Percentiles rank a stretch among this genome's conserved stretches.
These are phyloP conservation scores for Drosophila ironensis DNA, from an alignment of 1,140 invertebrate species.

Conservation along the genomic window DNA sequence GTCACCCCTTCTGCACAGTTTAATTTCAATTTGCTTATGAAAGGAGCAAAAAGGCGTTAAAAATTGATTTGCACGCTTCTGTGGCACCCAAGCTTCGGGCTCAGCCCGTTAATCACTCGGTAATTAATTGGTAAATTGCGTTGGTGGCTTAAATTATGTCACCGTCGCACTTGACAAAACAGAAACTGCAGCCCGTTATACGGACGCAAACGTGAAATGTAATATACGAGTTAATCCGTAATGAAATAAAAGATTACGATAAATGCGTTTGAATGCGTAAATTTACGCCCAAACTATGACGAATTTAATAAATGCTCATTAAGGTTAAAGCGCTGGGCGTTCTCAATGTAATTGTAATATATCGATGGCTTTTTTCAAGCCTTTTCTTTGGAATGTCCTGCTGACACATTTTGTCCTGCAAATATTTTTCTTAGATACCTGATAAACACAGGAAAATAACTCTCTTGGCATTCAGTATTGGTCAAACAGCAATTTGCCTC, in stretches of 20 bases:
- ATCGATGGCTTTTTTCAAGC: no score
- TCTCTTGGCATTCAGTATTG: conserved; percentile 38
- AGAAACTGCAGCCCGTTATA: neutral
- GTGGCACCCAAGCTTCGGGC: conserved; percentile 14
- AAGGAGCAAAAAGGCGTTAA: conserved; percentile 57
- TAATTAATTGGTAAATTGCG: conserved; percentile 71
- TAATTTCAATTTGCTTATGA: conserved; percentile 63
- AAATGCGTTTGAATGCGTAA: conserved; percentile 17
- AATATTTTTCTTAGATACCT: conserved; percentile 36
- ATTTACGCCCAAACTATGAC: no score
- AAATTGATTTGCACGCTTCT: conserved; percentile 63
- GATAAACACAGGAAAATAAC: conserved; percentile 11
- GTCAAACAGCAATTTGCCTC: conserved; percentile 62
- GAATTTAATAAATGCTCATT: no score
- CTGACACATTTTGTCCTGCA: no score
- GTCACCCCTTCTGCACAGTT: conserved; percentile 38
- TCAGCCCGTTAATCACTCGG: conserved; percentile 54
- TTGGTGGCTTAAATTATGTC: conserved; percentile 60
- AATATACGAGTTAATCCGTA: conserved; percentile 52
- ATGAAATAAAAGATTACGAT: conserved; percentile 61
- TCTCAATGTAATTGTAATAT: no score
- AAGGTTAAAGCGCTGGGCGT: no score
- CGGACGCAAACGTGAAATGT: neutral
- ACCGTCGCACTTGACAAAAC: neutral
- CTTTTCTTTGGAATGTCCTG: no score